Conservation (phyloP, 2,888 invertebrate species). For the Eupithecia exiguata region DNA sequence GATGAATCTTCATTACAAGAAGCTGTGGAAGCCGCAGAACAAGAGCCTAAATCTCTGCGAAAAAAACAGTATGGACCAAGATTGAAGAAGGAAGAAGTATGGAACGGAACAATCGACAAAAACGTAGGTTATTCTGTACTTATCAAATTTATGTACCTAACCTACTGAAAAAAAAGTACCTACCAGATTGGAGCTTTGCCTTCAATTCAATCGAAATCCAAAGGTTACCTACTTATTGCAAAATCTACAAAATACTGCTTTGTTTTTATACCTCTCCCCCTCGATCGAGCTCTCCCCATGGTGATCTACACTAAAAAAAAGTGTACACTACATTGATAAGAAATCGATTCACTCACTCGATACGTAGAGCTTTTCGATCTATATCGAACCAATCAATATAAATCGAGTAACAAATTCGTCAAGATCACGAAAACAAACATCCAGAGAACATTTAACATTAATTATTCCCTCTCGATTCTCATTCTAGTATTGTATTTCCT, state of each 20-base stretch:
- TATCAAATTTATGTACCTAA: conserved; percentile 50
- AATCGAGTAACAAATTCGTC: neutral
- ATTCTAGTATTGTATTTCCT: neutral
- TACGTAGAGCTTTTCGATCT: neutral
- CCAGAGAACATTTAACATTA: neutral
- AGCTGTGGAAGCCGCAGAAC: conserved; percentile 28
- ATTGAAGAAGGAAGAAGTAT: conserved; percentile 47
- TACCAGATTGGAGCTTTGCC: conserved; percentile 57
- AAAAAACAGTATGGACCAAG: conserved; percentile 57
- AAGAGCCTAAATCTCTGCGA: conserved; percentile 50
- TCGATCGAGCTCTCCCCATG: no score
- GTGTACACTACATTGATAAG: neutral
- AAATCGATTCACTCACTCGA: conserved; percentile 27
- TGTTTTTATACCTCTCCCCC: neutral
- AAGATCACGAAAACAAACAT: neutral
- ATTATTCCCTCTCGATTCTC: neutral
- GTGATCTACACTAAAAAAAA: no score
- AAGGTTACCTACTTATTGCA: conserved; percentile 67
- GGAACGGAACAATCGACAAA: conserved; percentile 54
- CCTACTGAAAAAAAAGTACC: neutral
- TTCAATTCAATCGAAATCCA: conserved; percentile 72
- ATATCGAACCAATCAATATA: neutral
- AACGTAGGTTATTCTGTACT: conserved; percentile 77
- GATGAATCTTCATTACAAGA: conserved; percentile 63
- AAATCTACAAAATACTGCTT: conserved; percentile 23